phyloP scores from a whole-genome alignment of 2,797 vertebrate genomes.

The Chelonia mydas region DNA sequence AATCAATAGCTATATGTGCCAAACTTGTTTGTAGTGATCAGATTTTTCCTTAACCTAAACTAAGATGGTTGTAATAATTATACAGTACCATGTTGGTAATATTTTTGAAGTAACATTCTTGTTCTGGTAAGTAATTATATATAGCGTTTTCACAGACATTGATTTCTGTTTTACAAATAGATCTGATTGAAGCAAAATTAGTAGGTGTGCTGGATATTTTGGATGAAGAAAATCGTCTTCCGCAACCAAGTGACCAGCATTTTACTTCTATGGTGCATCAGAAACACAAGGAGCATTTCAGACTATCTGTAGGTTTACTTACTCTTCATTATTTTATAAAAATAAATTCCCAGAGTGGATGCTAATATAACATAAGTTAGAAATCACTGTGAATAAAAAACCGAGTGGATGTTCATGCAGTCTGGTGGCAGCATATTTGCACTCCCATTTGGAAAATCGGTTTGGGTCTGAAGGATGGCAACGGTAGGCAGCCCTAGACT shows the following conservation, averaged over 20 bases:
- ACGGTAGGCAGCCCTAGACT: neutral
- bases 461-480: neutral
- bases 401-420: neutral
- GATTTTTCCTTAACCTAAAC: neutral
- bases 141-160: neutral
- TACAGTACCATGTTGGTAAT: neutral
- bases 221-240: constrained; percentile 98
- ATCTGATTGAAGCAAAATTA: constrained; percentile 95
- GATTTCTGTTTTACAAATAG: constrained; percentile 76
- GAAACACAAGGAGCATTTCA: constrained; percentile 97
- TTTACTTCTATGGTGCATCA: constrained; percentile 93
- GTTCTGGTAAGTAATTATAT: neutral
- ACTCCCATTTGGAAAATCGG: neutral
- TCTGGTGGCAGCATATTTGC: neutral
- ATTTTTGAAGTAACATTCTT: neutral
- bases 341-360: neutral
- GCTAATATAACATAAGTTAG: neutral
- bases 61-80: neutral
- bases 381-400: constrained; percentile 24
- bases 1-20: neutral
- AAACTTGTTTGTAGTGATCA: neutral
- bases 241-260: constrained; percentile 96
- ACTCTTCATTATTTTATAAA: constrained; percentile 37
- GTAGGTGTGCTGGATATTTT: constrained; percentile 96
- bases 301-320: constrained; percentile 89